These are phyloP conservation scores for Turnix velox DNA, from an alignment of 2,113 vertebrate species.

Conservation along the genomic window DNA sequence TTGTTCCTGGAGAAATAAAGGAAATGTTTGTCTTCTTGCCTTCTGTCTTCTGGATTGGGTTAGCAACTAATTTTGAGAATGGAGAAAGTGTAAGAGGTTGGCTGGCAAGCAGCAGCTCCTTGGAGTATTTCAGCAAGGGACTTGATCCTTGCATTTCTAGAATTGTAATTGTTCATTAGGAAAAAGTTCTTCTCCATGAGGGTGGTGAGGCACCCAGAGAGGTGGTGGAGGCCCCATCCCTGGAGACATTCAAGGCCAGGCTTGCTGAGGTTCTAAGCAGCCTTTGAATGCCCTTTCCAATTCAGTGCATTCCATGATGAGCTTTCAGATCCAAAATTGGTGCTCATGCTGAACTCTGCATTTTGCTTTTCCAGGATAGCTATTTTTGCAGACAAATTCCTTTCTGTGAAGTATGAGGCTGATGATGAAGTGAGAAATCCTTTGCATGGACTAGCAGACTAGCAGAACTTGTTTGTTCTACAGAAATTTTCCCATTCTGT, in stretches of 20 bases:
- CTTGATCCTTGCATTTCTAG: background rate
- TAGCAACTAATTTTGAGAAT: background rate
- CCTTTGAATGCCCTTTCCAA: no score
- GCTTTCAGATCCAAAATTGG: background rate
- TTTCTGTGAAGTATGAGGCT: background rate
- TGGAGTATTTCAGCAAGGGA: background rate
- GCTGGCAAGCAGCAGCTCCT: background rate
- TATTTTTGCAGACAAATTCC: background rate
- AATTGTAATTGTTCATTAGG: background rate
- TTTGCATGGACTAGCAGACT: background rate
- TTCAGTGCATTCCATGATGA: no score
- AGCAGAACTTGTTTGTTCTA: no score
- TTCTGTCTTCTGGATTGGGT: background rate
- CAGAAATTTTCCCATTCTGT: background rate
- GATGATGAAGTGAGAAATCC: background rate
- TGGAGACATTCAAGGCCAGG: no score
- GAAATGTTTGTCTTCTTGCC: background rate
- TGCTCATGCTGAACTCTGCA: background rate
- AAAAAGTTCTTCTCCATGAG: no score
- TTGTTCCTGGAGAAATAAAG: background rate
- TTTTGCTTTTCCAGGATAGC: background rate
- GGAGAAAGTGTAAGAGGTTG: background rate
- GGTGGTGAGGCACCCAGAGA: no score
- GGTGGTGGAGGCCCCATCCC: no score
- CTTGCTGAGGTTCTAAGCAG: no score